These are phyloP conservation scores for Lasioglossum lativentre DNA, from an alignment of 2,888 invertebrate genomes.

Conservation along the genomic window DNA sequence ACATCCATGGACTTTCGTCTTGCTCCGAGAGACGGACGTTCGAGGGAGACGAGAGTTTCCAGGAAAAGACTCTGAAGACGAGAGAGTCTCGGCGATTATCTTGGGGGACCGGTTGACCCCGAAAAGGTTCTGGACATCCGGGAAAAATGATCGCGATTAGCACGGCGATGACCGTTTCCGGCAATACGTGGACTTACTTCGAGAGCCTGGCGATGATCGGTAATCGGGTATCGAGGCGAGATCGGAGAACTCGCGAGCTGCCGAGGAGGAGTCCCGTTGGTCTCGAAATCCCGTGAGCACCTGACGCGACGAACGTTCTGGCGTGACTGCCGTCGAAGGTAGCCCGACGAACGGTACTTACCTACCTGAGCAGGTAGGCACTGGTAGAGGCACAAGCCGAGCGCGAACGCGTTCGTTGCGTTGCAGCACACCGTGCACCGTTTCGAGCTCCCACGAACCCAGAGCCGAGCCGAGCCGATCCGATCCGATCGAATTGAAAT, in stretches of 20 bases:
- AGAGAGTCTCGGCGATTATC: neutral
- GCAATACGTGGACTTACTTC: constrained; percentile 32
- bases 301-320: constrained; percentile 79
- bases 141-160: neutral
- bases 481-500: constrained; percentile 23
- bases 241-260: constrained; percentile 32
- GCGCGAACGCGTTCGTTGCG: constrained; percentile 63
- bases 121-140: neutral
- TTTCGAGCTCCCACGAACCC: constrained; percentile 46
- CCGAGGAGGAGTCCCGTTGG: constrained; percentile 51
- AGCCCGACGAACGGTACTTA: constrained; percentile 82
- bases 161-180: neutral
- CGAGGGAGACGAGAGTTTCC: neutral
- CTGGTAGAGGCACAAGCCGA: constrained; percentile 6
- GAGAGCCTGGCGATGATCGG: neutral
- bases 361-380: constrained; percentile 76
- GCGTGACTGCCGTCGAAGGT: constrained; percentile 79
- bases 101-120: neutral
- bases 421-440: constrained; percentile 75
- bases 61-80: neutral
- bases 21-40: neutral
- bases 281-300: constrained; percentile 66
- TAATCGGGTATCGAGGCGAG: neutral
- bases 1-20: neutral
- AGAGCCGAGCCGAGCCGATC: neutral